Conservation (phyloP, 2,113 vertebrate genomes). For the Dermatemys mawii region DNA sequence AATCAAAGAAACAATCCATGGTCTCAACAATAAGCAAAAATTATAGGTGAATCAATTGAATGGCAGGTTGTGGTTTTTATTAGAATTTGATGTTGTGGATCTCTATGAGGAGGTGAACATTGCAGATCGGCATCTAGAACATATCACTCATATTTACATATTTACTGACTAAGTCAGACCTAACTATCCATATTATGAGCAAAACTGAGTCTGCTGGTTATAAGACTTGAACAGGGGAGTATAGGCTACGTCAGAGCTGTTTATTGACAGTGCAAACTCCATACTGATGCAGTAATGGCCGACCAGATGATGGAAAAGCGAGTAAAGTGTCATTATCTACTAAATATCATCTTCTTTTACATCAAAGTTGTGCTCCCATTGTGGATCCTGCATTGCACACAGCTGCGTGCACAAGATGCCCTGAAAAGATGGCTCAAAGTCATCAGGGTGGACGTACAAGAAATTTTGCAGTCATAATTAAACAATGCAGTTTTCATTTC, state of each 20-base stretch:
- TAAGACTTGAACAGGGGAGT: neutral
- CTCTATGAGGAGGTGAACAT: neutral
- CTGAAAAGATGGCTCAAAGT: neutral
- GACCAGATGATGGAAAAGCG: accelerated
- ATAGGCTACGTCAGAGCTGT: accelerated
- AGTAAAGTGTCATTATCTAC: neutral
- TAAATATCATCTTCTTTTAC: accelerated
- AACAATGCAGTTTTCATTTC: neutral
- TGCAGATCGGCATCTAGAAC: neutral
- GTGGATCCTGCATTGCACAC: accelerated
- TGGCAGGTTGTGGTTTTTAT: neutral
- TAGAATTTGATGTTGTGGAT: neutral
- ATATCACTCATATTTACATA: accelerated
- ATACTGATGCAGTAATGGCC: neutral
- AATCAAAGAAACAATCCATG: neutral
- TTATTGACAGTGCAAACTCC: neutral
- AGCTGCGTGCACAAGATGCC: neutral
- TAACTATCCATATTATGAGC: no score
- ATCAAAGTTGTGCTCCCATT: neutral
- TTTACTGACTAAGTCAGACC: neutral
- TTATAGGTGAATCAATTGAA: neutral
- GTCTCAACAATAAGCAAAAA: neutral
- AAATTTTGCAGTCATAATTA: neutral
- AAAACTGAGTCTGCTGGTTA: neutral
- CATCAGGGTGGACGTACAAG: neutral